Percentiles rank a stretch among this genome's conserved stretches.
phyloP scores from a whole-genome alignment of 2,797 vertebrate species.

The Alfaro cultratus region DNA sequence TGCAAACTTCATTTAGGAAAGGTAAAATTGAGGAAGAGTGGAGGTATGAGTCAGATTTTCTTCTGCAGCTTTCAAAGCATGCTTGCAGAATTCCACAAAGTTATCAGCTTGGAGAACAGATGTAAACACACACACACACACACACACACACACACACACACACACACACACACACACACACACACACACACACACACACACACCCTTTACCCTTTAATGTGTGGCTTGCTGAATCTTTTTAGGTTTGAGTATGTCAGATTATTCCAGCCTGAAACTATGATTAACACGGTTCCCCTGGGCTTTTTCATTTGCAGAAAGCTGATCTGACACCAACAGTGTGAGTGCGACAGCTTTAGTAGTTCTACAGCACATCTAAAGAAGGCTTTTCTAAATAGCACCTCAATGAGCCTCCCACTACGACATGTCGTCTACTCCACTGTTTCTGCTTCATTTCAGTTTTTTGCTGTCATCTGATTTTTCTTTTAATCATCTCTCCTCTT shows the following conservation, averaged over 20 bases:
- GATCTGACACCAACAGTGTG: neutral
- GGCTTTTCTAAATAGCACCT: slow-evolving; percentile 5
- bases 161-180: neutral
- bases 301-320: slow-evolving; percentile 7
- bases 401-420: neutral
- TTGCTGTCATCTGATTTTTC: slow-evolving; percentile 1
- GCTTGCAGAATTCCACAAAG: neutral
- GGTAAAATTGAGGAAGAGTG: neutral
- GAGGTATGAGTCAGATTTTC: neutral
- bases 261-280: neutral
- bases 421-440: neutral
- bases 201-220: neutral
- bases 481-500: slow-evolving; percentile 5
- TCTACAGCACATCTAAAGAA: slow-evolving; percentile 8
- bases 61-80: neutral
- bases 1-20: too few relatives aligned
- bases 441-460: neutral
- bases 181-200: neutral
- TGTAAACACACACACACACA: neutral
- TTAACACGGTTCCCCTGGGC: neutral
- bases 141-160: too few relatives aligned
- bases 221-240: neutral
- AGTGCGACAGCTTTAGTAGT: neutral
- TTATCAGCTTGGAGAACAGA: neutral
- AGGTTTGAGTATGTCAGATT: neutral